Evolutionary conservation across 1,140 invertebrate species (phyloP).

Genomic region (Grapholita molesta): DNA sequence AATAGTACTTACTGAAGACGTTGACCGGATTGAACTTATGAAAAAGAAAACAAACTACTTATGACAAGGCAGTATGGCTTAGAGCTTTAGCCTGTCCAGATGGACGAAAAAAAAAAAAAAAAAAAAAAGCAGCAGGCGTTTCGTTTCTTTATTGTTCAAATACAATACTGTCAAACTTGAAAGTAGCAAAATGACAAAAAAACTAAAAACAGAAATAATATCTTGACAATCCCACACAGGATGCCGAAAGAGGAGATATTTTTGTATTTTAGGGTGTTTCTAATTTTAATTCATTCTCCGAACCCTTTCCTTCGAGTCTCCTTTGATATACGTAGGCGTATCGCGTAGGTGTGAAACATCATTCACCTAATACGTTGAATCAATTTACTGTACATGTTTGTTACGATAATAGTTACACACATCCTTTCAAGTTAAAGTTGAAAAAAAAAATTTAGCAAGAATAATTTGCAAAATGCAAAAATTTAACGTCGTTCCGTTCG

Average conservation of each 20-base stretch:
- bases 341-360: not conserved
- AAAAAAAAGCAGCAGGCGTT: not conserved
- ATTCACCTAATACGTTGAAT: not conserved
- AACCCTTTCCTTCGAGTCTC: not conserved
- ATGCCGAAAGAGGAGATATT: not conserved
- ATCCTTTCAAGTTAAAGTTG: not conserved
- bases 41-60: no score
- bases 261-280: slow-evolving; percentile 3
- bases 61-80: no score
- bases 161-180: not conserved
- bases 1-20: no score
- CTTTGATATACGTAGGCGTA: not conserved
- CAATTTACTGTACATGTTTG: not conserved
- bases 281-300: not conserved
- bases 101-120: no score
- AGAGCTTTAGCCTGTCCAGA: no score
- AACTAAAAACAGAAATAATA: not conserved
- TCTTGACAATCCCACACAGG: not conserved
- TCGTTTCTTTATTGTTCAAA: not conserved
- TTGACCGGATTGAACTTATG: no score
- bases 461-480: not conserved
- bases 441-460: not conserved
- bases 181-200: not conserved
- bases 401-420: not conserved
- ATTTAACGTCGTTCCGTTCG: not conserved